Percentiles rank a stretch among this genome's conserved stretches.
These are phyloP conservation scores for Troides oblongomaculatus DNA, from an alignment of 2,888 invertebrate species.

Conservation along the genomic window DNA sequence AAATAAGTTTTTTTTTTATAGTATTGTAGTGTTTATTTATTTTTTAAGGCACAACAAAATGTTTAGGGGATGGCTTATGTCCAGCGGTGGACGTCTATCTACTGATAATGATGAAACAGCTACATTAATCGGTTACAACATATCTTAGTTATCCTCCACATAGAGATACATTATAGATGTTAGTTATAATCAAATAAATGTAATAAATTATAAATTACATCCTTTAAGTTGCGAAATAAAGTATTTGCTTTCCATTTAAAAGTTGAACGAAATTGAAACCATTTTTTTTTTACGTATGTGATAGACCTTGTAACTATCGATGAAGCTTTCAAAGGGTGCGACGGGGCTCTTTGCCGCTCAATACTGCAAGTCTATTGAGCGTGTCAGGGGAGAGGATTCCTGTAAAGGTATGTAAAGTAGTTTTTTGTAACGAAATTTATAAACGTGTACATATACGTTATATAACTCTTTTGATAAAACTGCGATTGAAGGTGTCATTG, in stretches of 20 bases:
- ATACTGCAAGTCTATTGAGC: constrained; percentile 1
- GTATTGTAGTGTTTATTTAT: too few relatives aligned
- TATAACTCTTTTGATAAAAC: too few relatives aligned
- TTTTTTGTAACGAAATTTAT: not conserved
- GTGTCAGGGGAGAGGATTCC: not conserved
- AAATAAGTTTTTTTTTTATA: too few relatives aligned
- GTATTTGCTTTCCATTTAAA: not conserved
- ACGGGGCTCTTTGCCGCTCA: constrained; percentile 1
- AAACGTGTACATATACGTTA: too few relatives aligned
- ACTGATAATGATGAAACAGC: too few relatives aligned
- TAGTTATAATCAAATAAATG: not conserved
- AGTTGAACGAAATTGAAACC: not conserved
- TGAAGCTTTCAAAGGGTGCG: constrained; percentile 1
- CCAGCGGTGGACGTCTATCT: too few relatives aligned
- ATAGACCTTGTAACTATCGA: not conserved
- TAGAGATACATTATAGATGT: too few relatives aligned
- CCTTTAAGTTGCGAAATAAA: not conserved
- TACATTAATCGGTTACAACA: too few relatives aligned
- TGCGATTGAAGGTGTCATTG: too few relatives aligned
- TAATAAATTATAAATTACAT: not conserved
- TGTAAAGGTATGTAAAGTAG: not conserved
- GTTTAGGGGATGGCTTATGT: too few relatives aligned
- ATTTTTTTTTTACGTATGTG: not conserved
- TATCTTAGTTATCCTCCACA: too few relatives aligned
- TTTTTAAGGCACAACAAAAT: too few relatives aligned